phyloP scores from a whole-genome alignment of 2,113 vertebrate genomes.

The Tinamus guttatus region DNA sequence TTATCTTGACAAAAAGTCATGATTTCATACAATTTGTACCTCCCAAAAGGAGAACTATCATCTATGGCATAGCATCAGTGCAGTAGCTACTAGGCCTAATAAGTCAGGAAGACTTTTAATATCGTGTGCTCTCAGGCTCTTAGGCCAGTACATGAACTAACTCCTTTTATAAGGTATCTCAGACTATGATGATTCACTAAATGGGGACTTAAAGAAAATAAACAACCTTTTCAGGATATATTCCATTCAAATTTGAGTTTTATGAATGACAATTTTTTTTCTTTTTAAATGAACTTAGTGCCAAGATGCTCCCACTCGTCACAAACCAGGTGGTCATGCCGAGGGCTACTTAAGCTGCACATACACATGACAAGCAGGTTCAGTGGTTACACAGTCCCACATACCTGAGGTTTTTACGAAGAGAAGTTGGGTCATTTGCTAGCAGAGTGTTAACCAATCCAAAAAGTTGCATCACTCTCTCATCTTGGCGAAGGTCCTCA shows the following conservation, averaged over 20 bases:
- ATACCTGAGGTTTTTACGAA: slow-evolving; percentile 98
- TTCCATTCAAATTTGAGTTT: neutral
- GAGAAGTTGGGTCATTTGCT: slow-evolving; percentile 95
- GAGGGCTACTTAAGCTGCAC: neutral
- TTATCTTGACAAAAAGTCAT: neutral
- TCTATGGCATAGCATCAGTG: neutral
- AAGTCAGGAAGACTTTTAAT: neutral
- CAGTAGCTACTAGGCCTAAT: neutral
- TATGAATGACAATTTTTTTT: neutral
- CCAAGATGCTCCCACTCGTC: neutral
- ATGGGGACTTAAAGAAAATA: neutral
- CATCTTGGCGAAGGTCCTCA: slow-evolving; percentile 95
- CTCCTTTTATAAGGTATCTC: neutral
- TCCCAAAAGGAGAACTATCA: neutral
- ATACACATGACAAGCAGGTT: accelerated
- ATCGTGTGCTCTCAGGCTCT: neutral
- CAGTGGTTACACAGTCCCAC: neutral
- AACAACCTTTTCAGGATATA: neutral
- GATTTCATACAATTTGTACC: neutral
- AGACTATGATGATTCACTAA: neutral
- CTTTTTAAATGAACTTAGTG: neutral
- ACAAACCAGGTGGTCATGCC: neutral
- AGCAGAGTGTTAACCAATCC: slow-evolving; percentile 97
- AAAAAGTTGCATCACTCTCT: slow-evolving; percentile 98
- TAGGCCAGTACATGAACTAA: neutral